A percentile compares a stretch with the other conserved stretches of the same genome.
Evolutionary conservation across 2,888 invertebrate species (phyloP).

Genomic region (Zaprionus lineosus): DNA sequence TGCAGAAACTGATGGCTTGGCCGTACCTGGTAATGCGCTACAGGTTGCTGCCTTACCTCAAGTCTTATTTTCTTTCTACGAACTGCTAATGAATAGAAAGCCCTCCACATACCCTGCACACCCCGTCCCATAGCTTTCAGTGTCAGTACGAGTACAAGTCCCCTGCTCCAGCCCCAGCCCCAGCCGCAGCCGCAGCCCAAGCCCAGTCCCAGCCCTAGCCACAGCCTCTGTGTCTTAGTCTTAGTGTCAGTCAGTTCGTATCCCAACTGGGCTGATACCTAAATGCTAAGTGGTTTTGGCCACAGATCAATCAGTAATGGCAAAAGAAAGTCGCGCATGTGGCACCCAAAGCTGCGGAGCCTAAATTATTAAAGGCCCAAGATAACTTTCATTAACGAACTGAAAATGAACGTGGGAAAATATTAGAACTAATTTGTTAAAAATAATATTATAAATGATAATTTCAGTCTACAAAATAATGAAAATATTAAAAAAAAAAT

Average conservation of each 20-base stretch:
- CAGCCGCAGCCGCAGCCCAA: too few relatives aligned
- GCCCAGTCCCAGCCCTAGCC: too few relatives aligned
- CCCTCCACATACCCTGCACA: too few relatives aligned
- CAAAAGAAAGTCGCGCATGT: constrained; percentile 55
- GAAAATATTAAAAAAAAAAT: too few relatives aligned
- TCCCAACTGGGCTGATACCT: constrained; percentile 37
- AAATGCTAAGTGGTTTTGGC: constrained; percentile 48
- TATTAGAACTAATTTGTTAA: background rate
- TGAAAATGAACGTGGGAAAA: constrained; percentile 42
- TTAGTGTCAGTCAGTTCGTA: constrained; percentile 2
- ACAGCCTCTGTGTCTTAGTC: background rate
- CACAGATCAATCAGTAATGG: constrained; percentile 56
- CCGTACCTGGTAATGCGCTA: constrained; percentile 55
- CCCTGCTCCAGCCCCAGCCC: too few relatives aligned
- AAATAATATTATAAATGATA: background rate
- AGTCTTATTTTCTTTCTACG: background rate
- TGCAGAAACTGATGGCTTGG: constrained; percentile 53
- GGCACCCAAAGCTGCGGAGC: constrained; percentile 17
- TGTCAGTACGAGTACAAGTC: too few relatives aligned
- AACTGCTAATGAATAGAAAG: constrained; percentile 53
- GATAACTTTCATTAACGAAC: constrained; percentile 32
- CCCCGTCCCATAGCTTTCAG: too few relatives aligned
- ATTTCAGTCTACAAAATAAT: too few relatives aligned
- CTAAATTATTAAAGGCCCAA: constrained; percentile 14
- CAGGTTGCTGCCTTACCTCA: constrained; percentile 29